phyloP scores from a whole-genome alignment of 1,140 invertebrate species.

The Thalassaphorura encarpata region DNA sequence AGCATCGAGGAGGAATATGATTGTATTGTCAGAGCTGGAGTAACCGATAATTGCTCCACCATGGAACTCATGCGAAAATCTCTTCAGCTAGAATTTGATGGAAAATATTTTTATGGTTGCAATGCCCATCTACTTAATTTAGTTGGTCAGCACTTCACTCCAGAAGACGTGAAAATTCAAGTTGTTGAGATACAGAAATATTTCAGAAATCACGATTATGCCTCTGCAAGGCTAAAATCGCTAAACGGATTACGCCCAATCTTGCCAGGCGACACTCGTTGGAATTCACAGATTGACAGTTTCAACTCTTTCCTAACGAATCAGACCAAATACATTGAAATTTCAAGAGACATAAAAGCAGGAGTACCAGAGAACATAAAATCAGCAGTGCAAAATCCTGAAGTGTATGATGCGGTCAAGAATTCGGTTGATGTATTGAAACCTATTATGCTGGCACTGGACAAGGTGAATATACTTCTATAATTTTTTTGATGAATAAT shows the following conservation, averaged over 20 bases:
- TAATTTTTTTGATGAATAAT: too few relatives aligned
- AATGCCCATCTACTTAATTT: constrained; percentile 1
- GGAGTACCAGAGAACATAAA: background rate
- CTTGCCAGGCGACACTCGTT: constrained; percentile 4
- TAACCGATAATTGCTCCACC: constrained; percentile 7
- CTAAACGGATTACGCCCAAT: constrained; percentile 5
- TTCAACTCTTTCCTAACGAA: constrained; percentile 1
- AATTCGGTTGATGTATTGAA: background rate
- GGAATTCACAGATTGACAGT: constrained; percentile 8
- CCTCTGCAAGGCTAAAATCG: background rate
- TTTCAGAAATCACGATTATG: constrained; percentile 15
- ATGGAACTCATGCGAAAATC: background rate
- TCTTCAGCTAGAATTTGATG: background rate
- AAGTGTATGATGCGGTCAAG: background rate
- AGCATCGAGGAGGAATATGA: background rate
- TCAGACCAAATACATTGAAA: constrained; percentile 7
- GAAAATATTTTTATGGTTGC: background rate
- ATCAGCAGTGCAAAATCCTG: background rate
- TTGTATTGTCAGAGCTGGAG: background rate
- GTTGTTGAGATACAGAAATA: constrained; percentile 5
- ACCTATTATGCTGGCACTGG: background rate
- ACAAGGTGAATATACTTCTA: background rate
- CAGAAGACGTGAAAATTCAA: background rate
- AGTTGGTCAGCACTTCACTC: background rate
- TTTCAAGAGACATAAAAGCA: background rate